Evolutionary conservation across 2,797 vertebrate genomes (phyloP).

Genomic region (Pteropus rufus): DNA sequence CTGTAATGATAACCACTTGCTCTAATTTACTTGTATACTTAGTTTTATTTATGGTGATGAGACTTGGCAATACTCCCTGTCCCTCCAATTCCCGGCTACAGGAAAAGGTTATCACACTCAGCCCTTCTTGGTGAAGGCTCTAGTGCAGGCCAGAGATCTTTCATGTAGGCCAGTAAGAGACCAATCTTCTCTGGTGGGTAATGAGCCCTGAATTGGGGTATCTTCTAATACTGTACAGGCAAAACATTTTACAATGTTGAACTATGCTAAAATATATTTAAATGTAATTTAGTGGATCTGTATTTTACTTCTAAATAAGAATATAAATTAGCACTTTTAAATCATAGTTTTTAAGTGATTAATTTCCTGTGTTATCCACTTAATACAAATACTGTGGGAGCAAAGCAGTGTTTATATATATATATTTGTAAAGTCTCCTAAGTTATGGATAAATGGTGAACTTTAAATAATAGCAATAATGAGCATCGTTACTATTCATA

Average conservation of each 20-base stretch:
- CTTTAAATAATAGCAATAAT: neutral
- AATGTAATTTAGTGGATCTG: neutral
- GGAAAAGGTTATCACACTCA: neutral
- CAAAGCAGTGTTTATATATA: neutral
- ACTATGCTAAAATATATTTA: neutral
- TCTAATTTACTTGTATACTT: neutral
- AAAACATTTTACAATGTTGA: neutral
- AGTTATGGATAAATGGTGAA: neutral
- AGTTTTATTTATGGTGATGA: neutral
- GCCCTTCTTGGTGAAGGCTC: neutral
- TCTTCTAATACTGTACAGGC: neutral
- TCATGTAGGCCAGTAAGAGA: too few species aligned
- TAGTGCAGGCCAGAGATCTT: neutral
- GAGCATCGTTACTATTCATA: neutral
- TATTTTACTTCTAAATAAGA: neutral
- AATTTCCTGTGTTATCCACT: neutral
- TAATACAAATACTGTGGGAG: neutral
- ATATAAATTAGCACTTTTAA: neutral
- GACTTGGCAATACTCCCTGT: fast-evolving
- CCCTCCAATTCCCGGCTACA: neutral
- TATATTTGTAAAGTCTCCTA: neutral
- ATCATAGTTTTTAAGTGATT: neutral
- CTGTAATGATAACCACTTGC: neutral
- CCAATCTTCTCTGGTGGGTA: neutral
- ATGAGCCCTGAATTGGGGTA: fast-evolving